A percentile compares a stretch with the other conserved stretches of the same genome.
Conservation (phyloP, 2,888 invertebrate genomes). For the Taenaris catops region DNA sequence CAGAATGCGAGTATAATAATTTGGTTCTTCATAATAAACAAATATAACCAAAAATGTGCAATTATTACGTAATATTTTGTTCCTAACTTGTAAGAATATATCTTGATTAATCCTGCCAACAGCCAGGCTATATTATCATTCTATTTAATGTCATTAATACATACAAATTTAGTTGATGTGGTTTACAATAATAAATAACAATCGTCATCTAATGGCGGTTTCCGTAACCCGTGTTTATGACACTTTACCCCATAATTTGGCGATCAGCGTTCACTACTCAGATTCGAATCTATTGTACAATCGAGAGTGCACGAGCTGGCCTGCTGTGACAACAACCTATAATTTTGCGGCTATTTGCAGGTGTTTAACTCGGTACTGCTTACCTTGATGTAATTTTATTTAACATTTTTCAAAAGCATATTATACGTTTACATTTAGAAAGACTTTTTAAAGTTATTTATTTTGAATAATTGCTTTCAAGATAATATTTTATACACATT, state of each 20-base stretch:
- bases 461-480: no score
- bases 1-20: no score
- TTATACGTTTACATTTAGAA: no score
- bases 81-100: no score
- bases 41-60: no score
- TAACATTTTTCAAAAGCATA: not conserved
- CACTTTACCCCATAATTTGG: constrained; percentile 73
- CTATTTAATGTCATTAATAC: no score
- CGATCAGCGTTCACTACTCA: constrained; percentile 50
- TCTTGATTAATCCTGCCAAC: no score
- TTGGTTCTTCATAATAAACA: no score
- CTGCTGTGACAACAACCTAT: constrained; percentile 57
- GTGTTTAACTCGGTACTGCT: constrained; percentile 51
- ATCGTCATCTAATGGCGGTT: constrained; percentile 9
- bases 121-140: no score
- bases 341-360: constrained; percentile 69
- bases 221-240: constrained; percentile 53
- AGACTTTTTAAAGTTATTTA: no score
- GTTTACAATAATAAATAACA: constrained; percentile 17
- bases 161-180: constrained; percentile 8
- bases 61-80: no score
- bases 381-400: constrained; percentile 34
- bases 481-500: no score
- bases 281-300: constrained; percentile 47
- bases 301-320: constrained; percentile 34